A percentile compares a stretch with the other conserved stretches of the same genome.
Evolutionary conservation across 2,797 vertebrate species (phyloP).

Genomic region (Chiroxiphia lanceolata): DNA sequence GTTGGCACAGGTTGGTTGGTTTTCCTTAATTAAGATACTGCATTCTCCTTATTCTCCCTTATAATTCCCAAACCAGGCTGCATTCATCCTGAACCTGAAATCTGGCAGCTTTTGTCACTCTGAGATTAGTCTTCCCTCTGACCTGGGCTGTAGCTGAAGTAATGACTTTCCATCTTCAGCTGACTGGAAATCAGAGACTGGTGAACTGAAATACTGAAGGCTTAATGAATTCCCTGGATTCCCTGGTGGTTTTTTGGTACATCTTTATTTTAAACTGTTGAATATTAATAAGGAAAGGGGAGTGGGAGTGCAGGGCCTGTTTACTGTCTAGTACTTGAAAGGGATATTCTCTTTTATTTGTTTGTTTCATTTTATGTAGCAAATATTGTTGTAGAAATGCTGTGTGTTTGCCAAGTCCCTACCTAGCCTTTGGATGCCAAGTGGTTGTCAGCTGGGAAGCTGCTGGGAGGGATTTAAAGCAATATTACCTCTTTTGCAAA

Average conservation of each 20-base stretch:
- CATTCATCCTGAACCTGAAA: not conserved
- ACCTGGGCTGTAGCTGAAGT: constrained; percentile 24
- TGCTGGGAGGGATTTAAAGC: constrained; percentile 68
- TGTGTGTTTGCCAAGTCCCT: constrained; percentile 36
- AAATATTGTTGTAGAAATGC: constrained; percentile 47
- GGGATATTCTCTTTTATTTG: constrained; percentile 36
- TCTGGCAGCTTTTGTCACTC: not conserved
- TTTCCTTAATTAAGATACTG: constrained; percentile 25
- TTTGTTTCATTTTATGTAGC: constrained; percentile 74
- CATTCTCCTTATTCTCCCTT: not conserved
- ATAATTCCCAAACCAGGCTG: not conserved
- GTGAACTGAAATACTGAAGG: constrained; percentile 54
- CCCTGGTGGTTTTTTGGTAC: constrained; percentile 66
- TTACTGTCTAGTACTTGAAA: constrained; percentile 50
- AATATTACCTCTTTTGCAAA: not conserved
- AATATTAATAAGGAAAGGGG: constrained; percentile 66
- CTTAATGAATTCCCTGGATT: constrained; percentile 60
- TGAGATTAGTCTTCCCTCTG: not conserved
- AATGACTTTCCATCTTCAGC: constrained; percentile 58
- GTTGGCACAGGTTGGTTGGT: not conserved
- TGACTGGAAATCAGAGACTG: constrained; percentile 55
- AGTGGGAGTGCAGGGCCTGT: constrained; percentile 71
- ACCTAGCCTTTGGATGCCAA: constrained; percentile 66
- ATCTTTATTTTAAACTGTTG: constrained; percentile 69
- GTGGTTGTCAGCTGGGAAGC: constrained; percentile 76